phyloP scores from a whole-genome alignment of 2,797 vertebrate genomes.

The Myoxocephalus aenaeus region DNA sequence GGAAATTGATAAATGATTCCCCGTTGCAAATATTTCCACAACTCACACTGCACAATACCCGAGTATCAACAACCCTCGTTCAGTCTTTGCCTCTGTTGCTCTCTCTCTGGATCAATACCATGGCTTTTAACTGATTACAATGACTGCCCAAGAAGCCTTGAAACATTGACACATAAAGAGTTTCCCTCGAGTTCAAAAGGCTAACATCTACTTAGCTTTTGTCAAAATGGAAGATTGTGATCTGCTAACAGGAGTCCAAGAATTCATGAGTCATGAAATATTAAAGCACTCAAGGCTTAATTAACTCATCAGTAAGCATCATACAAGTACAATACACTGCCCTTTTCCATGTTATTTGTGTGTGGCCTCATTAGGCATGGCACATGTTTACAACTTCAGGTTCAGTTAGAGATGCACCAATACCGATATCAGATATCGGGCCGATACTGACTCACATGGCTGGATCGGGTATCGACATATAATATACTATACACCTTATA shows the following conservation, averaged over 20 bases:
- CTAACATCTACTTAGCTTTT: neutral
- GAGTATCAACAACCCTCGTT: conserved; percentile 5
- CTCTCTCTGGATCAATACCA: conserved; percentile 47
- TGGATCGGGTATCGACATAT: too few species aligned
- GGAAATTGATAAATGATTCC: conserved; percentile 10
- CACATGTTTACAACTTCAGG: conserved; percentile 1
- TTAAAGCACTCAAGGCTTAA: neutral
- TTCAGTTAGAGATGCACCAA: neutral
- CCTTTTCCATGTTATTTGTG: neutral
- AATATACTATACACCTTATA: too few species aligned
- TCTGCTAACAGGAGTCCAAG: neutral
- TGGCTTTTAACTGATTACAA: conserved; percentile 49
- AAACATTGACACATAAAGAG: neutral
- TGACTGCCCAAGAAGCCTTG: conserved; percentile 19
- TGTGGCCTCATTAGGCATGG: neutral
- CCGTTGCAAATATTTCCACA: neutral
- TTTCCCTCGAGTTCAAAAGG: neutral
- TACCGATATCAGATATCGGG: too few species aligned
- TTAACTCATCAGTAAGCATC: neutral
- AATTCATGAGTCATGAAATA: neutral
- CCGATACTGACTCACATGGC: too few species aligned
- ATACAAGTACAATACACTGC: neutral
- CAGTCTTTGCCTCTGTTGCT: conserved; percentile 2
- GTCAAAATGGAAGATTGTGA: conserved; percentile 4
- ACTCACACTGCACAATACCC: neutral